phyloP scores from a whole-genome alignment of 2,888 invertebrate genomes.

The Isotomurus palustris region DNA sequence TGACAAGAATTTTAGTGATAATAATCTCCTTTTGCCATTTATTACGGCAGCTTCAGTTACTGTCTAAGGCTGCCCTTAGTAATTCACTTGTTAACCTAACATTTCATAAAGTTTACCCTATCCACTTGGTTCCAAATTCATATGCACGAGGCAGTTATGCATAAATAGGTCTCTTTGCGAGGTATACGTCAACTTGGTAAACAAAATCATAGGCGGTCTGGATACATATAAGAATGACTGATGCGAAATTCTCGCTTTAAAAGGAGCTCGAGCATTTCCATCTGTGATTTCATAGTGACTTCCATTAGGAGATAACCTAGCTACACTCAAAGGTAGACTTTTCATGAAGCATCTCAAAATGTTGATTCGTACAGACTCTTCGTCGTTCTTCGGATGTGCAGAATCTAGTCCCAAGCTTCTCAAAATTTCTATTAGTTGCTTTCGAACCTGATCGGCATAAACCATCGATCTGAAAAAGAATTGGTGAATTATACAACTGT shows the following conservation, averaged over 20 bases:
- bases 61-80: no score
- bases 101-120: no score
- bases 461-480: conserved; percentile 64
- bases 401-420: conserved; percentile 13
- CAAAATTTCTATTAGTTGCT: conserved; percentile 60
- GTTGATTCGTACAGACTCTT: neutral
- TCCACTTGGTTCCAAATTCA: no score
- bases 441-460: conserved; percentile 73
- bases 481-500: neutral
- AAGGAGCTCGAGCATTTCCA: conserved; percentile 16
- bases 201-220: conserved; percentile 22
- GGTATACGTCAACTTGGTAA: conserved; percentile 25
- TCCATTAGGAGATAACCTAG: conserved; percentile 49
- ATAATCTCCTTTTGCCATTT: no score
- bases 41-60: no score
- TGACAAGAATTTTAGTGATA: no score
- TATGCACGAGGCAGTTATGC: neutral
- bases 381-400: conserved; percentile 16
- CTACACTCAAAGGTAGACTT: conserved; percentile 81
- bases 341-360: conserved; percentile 59
- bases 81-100: no score
- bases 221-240: conserved; percentile 22
- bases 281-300: conserved; percentile 27
- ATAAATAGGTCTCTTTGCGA: conserved; percentile 4
- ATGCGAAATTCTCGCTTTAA: conserved; percentile 36